Conservation (phyloP, 2,797 vertebrate genomes). For the Mastacembelus armatus region DNA sequence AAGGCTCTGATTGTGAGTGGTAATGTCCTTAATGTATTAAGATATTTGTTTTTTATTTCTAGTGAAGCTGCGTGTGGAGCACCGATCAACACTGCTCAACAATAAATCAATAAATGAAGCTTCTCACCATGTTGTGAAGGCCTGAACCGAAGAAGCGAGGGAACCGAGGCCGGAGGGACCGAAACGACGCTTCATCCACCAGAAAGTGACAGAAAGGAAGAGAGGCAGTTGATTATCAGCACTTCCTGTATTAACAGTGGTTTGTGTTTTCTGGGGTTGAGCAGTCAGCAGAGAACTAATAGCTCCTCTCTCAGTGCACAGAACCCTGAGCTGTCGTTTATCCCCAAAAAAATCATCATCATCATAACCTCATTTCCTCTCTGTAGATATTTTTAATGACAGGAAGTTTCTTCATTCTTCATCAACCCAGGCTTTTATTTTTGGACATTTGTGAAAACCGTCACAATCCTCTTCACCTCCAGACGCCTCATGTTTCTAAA, state of each 20-base stretch:
- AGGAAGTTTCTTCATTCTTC: neutral
- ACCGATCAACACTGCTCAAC: neutral
- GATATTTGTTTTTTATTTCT: neutral
- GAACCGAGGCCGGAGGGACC: neutral
- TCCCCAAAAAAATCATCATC: too few relatives aligned
- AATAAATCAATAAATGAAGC: neutral
- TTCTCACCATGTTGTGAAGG: conserved; percentile 26
- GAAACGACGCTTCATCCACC: neutral
- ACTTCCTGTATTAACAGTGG: conserved; percentile 62
- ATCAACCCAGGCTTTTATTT: neutral
- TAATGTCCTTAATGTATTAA: neutral
- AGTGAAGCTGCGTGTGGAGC: neutral
- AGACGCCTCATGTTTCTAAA: too few relatives aligned
- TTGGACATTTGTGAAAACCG: too few relatives aligned
- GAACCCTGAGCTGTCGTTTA: too few relatives aligned
- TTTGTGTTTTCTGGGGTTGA: conserved; percentile 30
- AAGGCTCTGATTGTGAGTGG: conserved; percentile 17
- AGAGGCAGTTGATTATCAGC: conserved; percentile 27
- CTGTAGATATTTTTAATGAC: neutral
- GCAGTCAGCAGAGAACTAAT: conserved; percentile 1
- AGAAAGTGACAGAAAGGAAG: conserved; percentile 30
- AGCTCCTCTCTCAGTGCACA: too few relatives aligned
- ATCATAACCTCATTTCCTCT: neutral
- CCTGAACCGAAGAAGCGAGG: neutral
- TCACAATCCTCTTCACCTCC: too few relatives aligned